phyloP scores from a whole-genome alignment of 2,113 vertebrate genomes.

The Tychaedon coryphoeus region DNA sequence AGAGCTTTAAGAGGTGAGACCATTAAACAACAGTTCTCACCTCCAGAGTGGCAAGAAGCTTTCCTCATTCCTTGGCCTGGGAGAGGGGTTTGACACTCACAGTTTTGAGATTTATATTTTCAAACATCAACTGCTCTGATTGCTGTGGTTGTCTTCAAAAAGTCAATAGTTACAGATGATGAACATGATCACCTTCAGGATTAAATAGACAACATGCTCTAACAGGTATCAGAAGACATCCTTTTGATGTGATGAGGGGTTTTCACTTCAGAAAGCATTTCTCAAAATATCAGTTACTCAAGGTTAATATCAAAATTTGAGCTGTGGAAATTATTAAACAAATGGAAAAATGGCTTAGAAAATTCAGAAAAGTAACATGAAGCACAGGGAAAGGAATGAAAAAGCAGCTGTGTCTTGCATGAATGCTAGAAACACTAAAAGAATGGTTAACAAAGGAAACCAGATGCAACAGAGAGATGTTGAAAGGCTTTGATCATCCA shows the following conservation, averaged over 20 bases:
- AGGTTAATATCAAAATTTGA: constrained; percentile 5
- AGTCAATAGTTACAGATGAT: not conserved
- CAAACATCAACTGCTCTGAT: not conserved
- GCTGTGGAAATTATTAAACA: not conserved
- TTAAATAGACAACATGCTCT: not conserved
- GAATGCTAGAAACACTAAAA: not conserved
- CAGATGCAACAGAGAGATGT: not conserved
- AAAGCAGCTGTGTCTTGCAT: not conserved
- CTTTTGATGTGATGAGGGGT: not conserved
- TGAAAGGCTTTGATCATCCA: constrained; percentile 12
- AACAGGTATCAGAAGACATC: not conserved
- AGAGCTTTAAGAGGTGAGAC: not conserved
- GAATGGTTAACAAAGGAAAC: constrained; percentile 4
- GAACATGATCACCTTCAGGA: not conserved
- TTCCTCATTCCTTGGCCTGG: not conserved
- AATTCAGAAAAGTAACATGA: not conserved
- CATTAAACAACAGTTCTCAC: not conserved
- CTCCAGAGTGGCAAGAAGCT: not conserved
- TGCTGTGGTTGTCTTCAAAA: not conserved
- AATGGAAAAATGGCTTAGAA: not conserved
- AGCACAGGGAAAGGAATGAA: not conserved
- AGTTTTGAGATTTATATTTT: not conserved
- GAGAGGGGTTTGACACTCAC: not conserved
- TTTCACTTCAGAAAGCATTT: constrained; percentile 19
- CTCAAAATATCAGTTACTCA: not conserved